Base-by-base conservation (phyloP, 1,140 invertebrate genomes). In the Nebria ingens region DNA sequence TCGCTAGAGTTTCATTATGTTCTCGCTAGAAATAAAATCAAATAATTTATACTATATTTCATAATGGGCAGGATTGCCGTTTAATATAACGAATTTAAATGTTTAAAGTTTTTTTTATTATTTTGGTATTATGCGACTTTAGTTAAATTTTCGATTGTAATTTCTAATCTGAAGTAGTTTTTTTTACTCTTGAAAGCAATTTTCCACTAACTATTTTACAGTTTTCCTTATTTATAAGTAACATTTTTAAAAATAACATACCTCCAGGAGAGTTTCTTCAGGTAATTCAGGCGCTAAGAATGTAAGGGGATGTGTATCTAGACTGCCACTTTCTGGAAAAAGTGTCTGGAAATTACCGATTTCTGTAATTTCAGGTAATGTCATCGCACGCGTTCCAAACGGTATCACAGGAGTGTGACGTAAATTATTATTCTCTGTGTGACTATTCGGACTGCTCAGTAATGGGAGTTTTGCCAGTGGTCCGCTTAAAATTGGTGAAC, bases 221-320 rank as follows among this genome's bases (percentile, higher is more conserved):
- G n/a, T n/a, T n/a, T n/a, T n/a, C n/a, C n/a, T n/a, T 54, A 49
- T 3, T 40, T 4, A 54, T 50, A 40, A 54, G n/a, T n/a, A n/a
- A n/a, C n/a, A n/a, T n/a, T n/a, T n/a, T n/a, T n/a, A n/a, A n/a
- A n/a, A 13, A 50, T 19, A 13, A 72, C 71, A 71, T 62, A 86
- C 85, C 66, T 95, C 92, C 59, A 97, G 80, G 17, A 98, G 76
- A 19, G 94, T 97, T 74, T 98, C 95, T 72, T 97, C 92, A 29
- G 91, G 89, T 54, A 98, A 73, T 69, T 97, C 93, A 3, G 93
- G 93, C 20, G 85, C 80, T 20, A 91, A 81, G 73, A 95, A 96
- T 58, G 83, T 84, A 58, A 89, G 80, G 55, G 83, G 85, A 56
- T 82, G 76, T 58, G 76, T 72, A n/a, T 62, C 65, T 17, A 61